These are phyloP conservation scores for Phataginus tetradactyla DNA, from an alignment of 2,797 vertebrate species.

Conservation along the genomic window DNA sequence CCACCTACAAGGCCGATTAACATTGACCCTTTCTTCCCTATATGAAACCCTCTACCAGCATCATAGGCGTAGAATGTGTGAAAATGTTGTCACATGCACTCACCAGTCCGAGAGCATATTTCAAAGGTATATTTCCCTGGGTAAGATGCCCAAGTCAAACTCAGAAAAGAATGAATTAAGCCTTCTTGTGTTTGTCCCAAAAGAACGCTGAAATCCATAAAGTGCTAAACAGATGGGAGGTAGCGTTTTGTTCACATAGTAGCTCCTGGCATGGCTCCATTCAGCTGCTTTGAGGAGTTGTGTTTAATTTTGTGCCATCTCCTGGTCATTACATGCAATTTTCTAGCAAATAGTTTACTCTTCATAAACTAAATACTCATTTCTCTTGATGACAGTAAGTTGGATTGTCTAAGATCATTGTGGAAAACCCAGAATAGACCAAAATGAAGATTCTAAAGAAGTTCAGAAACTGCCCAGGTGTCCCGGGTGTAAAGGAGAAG, in stretches of 20 bases:
- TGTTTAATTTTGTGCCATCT: conserved; percentile 31
- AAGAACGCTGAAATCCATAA: neutral
- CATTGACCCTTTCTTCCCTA: neutral
- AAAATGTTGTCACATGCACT: neutral
- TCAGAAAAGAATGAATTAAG: neutral
- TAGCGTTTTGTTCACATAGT: neutral
- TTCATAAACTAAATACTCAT: conserved; percentile 49
- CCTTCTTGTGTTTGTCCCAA: neutral
- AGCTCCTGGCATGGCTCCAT: neutral
- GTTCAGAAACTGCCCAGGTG: neutral
- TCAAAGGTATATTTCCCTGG: neutral
- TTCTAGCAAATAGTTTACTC: conserved; percentile 38
- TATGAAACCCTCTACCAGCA: neutral
- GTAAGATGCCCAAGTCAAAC: neutral
- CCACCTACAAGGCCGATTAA: rapidly evolving
- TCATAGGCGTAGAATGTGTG: neutral
- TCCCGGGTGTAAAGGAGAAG: neutral
- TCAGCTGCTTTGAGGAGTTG: neutral
- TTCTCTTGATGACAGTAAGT: conserved; percentile 41
- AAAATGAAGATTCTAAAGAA: neutral
- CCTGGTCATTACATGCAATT: neutral
- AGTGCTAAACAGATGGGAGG: neutral
- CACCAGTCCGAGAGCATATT: neutral
- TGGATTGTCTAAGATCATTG: neutral
- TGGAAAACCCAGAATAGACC: neutral